Evolutionary conservation across 2,888 invertebrate genomes (phyloP).

Genomic region (Pammene fasciana): DNA sequence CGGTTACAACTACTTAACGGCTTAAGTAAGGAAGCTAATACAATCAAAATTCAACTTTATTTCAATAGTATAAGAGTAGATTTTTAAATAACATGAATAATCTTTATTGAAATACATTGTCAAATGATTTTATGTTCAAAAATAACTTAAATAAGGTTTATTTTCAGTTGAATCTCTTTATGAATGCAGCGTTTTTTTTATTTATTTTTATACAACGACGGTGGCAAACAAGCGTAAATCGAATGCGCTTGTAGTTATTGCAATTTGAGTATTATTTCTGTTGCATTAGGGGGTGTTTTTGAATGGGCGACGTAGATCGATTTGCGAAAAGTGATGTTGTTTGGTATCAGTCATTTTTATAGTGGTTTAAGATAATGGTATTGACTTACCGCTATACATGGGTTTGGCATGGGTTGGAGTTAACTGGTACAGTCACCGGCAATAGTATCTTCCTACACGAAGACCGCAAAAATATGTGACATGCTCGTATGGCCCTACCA

Average conservation of each 20-base stretch:
- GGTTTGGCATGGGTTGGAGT: slow-evolving; percentile 4
- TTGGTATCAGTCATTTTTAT: slow-evolving; percentile 76
- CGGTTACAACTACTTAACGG: slow-evolving; percentile 47
- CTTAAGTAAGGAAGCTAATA: slow-evolving; percentile 42
- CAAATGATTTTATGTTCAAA: slow-evolving; percentile 9
- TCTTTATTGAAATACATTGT: slow-evolving; percentile 4
- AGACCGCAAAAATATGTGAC: too few relatives aligned
- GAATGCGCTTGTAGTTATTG: slow-evolving; percentile 4
- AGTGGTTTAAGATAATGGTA: slow-evolving; percentile 81
- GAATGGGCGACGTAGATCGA: slow-evolving; percentile 41
- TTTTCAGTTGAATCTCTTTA: slow-evolving; percentile 27
- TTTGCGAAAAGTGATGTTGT: slow-evolving; percentile 67
- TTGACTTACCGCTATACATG: slow-evolving; percentile 68
- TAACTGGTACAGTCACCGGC: slow-evolving; percentile 24
- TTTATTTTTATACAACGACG: too few relatives aligned
- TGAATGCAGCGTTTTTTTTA: slow-evolving; percentile 30
- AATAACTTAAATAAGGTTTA: slow-evolving; percentile 13
- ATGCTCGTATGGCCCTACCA: too few relatives aligned
- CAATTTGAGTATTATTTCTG: slow-evolving; percentile 45
- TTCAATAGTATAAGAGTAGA: not conserved
- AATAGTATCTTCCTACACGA: too few relatives aligned
- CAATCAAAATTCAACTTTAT: slow-evolving; percentile 49
- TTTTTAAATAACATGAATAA: not conserved
- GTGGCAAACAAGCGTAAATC: too few relatives aligned
- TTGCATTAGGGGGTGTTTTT: slow-evolving; percentile 44